These are phyloP conservation scores for Hymenochirus boettgeri DNA, from an alignment of 2,113 vertebrate species.

Conservation along the genomic window DNA sequence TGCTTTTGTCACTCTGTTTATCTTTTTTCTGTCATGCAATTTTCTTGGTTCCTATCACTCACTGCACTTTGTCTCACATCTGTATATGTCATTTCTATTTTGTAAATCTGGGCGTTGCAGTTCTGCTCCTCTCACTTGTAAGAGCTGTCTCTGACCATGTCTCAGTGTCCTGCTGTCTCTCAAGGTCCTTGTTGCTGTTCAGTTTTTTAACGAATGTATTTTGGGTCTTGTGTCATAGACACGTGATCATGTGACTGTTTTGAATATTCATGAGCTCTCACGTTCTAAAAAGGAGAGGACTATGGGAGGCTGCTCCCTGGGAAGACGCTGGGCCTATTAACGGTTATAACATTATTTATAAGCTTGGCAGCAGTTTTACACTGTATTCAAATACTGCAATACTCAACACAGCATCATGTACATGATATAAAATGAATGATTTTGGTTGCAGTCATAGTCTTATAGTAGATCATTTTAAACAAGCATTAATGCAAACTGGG, in stretches of 20 bases:
- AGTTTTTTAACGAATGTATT: slow-evolving; percentile 39
- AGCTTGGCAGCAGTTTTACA: slow-evolving; percentile 14
- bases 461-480: no score
- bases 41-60: background rate
- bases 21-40: background rate
- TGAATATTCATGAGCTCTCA: slow-evolving; percentile 39
- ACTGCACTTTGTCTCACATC: background rate
- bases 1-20: background rate
- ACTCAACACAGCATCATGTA: no score
- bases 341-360: slow-evolving; percentile 36
- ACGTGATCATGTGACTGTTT: slow-evolving; percentile 31
- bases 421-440: no score
- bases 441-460: no score
- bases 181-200: slow-evolving; percentile 35
- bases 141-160: slow-evolving; percentile 1
- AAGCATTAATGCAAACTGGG: no score
- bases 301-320: slow-evolving; percentile 26
- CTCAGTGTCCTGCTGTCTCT: slow-evolving; percentile 20
- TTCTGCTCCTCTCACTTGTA: background rate
- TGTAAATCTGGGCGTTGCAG: background rate
- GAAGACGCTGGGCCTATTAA: slow-evolving; percentile 33
- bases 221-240: slow-evolving; percentile 39
- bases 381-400: slow-evolving; percentile 26
- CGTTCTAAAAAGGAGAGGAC: slow-evolving; percentile 21
- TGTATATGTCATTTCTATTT: background rate